These are phyloP conservation scores for Emberiza fucata DNA, from an alignment of 2,113 vertebrate species.

Conservation along the genomic window DNA sequence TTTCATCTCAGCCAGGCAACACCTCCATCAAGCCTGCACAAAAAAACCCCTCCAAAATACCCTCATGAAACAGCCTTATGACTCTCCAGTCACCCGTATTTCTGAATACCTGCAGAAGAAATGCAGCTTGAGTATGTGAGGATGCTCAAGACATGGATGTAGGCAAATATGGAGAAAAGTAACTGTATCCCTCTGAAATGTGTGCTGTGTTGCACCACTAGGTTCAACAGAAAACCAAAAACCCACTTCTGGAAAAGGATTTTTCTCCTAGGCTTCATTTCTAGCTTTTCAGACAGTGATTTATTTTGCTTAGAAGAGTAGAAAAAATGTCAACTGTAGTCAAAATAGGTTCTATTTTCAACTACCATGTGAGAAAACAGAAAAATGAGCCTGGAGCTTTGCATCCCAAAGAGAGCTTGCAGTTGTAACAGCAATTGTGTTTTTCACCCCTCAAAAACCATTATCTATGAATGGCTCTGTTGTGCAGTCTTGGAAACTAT, in stretches of 20 bases:
- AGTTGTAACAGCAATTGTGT: background rate
- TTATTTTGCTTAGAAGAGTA: background rate
- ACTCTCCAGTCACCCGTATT: background rate
- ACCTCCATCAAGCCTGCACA: background rate
- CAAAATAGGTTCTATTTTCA: background rate
- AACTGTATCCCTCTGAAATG: background rate
- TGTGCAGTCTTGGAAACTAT: background rate
- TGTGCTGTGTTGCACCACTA: background rate
- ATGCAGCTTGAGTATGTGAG: background rate
- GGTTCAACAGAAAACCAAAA: background rate
- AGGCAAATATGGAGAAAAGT: background rate
- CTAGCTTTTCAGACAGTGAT: background rate
- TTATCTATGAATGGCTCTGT: background rate
- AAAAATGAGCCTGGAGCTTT: background rate
- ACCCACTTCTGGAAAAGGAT: background rate
- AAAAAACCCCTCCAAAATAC: rapidly evolving
- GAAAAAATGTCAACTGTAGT: background rate
- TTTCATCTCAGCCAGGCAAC: background rate
- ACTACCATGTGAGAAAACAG: background rate
- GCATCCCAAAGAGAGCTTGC: background rate
- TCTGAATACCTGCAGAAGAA: background rate
- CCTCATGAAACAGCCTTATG: background rate
- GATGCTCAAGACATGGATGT: background rate
- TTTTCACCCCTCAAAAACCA: background rate
- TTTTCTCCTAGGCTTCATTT: background rate